Evolutionary conservation across 2,113 vertebrate species (phyloP), one percentile per base, ranked within the genome.

Genomic region (Cricetomys ansorgei): DNA sequence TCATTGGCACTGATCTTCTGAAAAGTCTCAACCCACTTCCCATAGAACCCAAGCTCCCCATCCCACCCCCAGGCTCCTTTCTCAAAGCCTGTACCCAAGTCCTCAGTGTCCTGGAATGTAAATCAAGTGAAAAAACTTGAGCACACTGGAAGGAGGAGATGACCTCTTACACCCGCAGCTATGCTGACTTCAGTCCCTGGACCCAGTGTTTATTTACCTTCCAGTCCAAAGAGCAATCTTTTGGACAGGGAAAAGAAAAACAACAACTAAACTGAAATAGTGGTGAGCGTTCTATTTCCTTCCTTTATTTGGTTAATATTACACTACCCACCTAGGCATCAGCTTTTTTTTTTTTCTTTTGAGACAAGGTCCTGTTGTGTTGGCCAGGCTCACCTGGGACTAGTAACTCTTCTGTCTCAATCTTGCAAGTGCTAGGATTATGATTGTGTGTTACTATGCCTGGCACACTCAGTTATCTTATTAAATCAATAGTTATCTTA

Each of bases 211-310:
- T 80, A 76, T 72, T 81, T 84, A 88, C 43, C 88, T 88, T 92
- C 31, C 25, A 80, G 67, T 93, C 31, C 88, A 93, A 80, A 95
- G n/a, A 90, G n/a, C 81, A 67, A 80, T 65, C 70, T 94, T 64
- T 96, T 57, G 72, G n/a, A 77, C 40, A 43, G 65, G 81, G 75
- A 11, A 21, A n/a, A 72, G n/a, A 7, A 2, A 9, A 43, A 29
- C 70, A 77, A 40, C 53, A n/a, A n/a, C n/a, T 29, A 89, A 92
- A 91, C 83, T 40, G 79, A 91, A 93, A 81, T 16, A 94, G 25
- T 23, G n/a, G 55, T 69, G 25, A 88, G 53, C 13, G 10, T 29
- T 85, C 59, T 65, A 12, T 69, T 88, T 88, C n/a, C 77, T 73
- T 79, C 25, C 86, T 65, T 88, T 75, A 55, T n/a, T 43, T 96